Conservation (phyloP, 2,113 vertebrate species). For the Micromys minutus region DNA sequence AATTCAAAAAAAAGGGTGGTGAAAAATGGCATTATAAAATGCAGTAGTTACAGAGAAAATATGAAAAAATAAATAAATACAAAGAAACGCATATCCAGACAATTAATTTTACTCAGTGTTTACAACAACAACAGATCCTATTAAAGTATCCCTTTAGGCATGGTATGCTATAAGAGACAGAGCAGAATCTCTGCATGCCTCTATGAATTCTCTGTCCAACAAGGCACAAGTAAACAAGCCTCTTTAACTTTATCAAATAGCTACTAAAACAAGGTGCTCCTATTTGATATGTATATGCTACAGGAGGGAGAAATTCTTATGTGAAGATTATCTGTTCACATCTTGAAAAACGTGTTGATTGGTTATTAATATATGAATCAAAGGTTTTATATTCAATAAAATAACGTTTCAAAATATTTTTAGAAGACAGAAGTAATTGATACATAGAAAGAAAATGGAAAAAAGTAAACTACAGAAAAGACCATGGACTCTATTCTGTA, state of each 20-base stretch:
- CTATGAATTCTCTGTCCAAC: background rate
- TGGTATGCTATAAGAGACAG: background rate
- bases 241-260: background rate
- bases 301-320: background rate
- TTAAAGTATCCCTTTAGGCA: background rate
- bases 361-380: background rate
- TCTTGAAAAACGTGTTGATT: background rate
- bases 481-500: background rate
- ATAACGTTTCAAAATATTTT: background rate
- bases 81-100: background rate
- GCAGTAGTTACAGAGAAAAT: background rate
- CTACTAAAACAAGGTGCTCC: background rate
- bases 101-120: background rate
- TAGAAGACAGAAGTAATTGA: background rate
- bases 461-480: background rate
- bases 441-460: background rate
- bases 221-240: background rate
- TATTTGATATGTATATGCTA: background rate
- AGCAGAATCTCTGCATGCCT: background rate
- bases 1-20: background rate
- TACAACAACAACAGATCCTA: background rate
- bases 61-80: background rate
- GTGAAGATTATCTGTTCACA: background rate
- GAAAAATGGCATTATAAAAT: background rate
- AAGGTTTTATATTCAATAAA: background rate